Evolutionary conservation across 2,113 vertebrate species (phyloP).

Genomic region (Ctenodactylus gundi): DNA sequence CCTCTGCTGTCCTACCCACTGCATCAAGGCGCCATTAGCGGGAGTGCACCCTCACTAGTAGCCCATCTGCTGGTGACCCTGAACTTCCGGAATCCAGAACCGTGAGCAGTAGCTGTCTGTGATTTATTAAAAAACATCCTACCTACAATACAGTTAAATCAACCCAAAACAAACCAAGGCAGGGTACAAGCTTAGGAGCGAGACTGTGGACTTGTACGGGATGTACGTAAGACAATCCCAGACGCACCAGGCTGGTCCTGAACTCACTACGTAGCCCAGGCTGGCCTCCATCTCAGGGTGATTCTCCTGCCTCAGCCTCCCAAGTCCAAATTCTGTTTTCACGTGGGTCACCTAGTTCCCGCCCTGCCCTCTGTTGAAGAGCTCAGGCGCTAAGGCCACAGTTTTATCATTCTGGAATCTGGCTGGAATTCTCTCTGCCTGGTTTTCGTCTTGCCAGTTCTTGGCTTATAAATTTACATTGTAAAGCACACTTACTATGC

Average conservation of each 20-base stretch:
- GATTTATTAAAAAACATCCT: neutral
- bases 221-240: neutral
- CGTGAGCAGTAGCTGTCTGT: neutral
- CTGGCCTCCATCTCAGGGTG: no score
- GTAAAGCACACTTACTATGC: neutral
- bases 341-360: neutral
- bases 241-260: no score
- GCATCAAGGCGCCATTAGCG: neutral
- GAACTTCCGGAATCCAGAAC: neutral
- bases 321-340: neutral
- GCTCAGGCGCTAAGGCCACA: neutral
- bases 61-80: no score
- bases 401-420: neutral
- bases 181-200: neutral
- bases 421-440: neutral
- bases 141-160: neutral
- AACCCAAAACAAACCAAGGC: no score
- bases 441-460: neutral
- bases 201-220: neutral
- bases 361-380: accelerated
- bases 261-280: no score
- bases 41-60: neutral
- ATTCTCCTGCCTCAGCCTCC: no score
- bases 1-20: no score
- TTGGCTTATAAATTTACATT: neutral